phyloP scores from a whole-genome alignment of 2,113 vertebrate genomes.

The Semnornis frantzii region DNA sequence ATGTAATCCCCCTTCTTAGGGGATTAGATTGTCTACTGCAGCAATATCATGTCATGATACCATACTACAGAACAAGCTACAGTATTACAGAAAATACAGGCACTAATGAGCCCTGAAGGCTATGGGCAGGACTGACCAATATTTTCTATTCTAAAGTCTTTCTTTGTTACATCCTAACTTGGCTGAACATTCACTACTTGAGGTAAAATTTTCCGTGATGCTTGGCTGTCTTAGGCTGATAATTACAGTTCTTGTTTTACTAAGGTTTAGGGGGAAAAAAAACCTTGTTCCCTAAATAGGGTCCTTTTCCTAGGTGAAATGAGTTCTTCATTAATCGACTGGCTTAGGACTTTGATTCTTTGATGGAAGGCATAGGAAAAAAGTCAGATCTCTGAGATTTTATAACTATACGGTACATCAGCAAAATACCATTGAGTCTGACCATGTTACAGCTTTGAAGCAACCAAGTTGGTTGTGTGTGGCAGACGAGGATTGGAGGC shows the following conservation, averaged over 20 bases:
- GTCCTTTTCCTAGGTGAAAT: not conserved
- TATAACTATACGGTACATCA: not conserved
- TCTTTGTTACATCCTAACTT: constrained; percentile 3
- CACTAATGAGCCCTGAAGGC: not conserved
- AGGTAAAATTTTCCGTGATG: constrained; percentile 52
- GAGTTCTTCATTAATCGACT: not conserved
- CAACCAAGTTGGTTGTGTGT: not conserved
- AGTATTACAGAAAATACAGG: not conserved
- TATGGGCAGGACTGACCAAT: not conserved
- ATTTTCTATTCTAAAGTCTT: constrained; percentile 29
- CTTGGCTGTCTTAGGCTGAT: not conserved
- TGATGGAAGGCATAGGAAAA: not conserved
- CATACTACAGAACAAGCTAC: not conserved
- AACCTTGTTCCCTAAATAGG: not conserved
- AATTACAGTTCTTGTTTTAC: constrained; percentile 13
- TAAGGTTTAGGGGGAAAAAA: not conserved
- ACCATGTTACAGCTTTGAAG: not conserved
- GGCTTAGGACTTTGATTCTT: not conserved
- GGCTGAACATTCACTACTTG: constrained; percentile 24
- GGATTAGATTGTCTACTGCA: not conserved
- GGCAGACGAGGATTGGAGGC: not conserved
- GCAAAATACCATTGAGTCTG: not conserved
- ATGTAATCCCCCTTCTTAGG: not conserved
- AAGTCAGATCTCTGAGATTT: not conserved
- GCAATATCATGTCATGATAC: not conserved